phyloP scores from a whole-genome alignment of 2,113 vertebrate genomes.

The Lichenostomus cassidix region DNA sequence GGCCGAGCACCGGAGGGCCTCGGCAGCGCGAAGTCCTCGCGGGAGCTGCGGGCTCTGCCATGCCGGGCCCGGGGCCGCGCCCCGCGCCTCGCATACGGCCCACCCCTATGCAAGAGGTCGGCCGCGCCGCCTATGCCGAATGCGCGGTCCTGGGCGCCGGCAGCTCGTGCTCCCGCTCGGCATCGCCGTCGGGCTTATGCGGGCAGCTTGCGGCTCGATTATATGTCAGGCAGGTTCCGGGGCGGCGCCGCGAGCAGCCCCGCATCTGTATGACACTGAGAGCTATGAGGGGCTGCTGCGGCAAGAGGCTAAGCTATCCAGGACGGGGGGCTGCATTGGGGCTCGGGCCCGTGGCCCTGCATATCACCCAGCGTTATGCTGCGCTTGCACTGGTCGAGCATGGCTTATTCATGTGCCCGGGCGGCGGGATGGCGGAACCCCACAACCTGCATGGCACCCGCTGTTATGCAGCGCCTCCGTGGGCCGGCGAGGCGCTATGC shows the following conservation, averaged over 20 bases:
- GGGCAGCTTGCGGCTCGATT: rapidly evolving
- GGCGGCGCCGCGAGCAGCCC: not conserved
- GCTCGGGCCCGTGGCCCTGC: constrained; percentile 28
- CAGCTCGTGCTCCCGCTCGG: not conserved
- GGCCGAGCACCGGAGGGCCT: not conserved
- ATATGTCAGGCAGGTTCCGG: constrained; percentile 9
- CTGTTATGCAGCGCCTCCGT: constrained; percentile 3
- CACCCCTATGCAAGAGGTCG: not conserved
- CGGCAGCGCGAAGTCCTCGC: not conserved
- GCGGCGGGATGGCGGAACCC: constrained; percentile 62
- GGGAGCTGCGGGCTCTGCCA: not conserved
- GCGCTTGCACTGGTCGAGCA: constrained; percentile 40
- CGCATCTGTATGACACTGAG: constrained; percentile 7
- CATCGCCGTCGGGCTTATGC: not conserved
- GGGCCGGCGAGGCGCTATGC: not conserved
- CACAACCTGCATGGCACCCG: not conserved
- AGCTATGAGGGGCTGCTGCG: not conserved
- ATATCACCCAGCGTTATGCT: constrained; percentile 61
- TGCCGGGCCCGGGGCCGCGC: not conserved
- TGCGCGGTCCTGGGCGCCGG: not conserved
- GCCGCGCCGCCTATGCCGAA: not conserved
- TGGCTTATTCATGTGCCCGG: constrained; percentile 80
- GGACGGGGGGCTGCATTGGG: constrained; percentile 2
- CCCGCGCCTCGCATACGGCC: not conserved
- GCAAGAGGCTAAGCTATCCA: not conserved